Evolutionary conservation across 2,797 vertebrate species (phyloP).

Genomic region (Mastacembelus armatus): DNA sequence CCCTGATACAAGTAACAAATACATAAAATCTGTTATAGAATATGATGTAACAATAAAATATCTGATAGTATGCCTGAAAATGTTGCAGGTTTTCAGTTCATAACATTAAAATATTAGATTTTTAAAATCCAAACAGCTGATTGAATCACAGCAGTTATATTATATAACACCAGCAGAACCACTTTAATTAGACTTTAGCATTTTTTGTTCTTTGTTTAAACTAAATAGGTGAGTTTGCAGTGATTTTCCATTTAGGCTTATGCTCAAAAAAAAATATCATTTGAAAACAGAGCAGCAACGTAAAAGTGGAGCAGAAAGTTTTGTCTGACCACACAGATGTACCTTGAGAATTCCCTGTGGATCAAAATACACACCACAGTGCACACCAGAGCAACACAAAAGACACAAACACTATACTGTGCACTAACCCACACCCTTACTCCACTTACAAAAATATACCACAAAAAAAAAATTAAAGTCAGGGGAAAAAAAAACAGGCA

Average conservation of each 20-base stretch:
- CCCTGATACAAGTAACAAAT: background rate
- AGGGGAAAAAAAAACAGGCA: conserved; percentile 16
- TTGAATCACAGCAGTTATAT: background rate
- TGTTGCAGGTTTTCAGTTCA: background rate
- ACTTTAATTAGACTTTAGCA: background rate
- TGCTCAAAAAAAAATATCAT: conserved; percentile 23
- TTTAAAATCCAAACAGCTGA: background rate
- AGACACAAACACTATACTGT: conserved; percentile 38
- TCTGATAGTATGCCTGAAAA: background rate
- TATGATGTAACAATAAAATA: background rate
- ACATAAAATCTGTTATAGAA: background rate
- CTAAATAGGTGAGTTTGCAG: background rate
- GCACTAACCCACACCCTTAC: conserved; percentile 34
- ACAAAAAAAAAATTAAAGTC: conserved; percentile 34
- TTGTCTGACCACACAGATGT: conserved; percentile 71
- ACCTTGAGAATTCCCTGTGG: conserved; percentile 70
- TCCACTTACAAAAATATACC: conserved; percentile 42
- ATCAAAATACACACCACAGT: conserved; percentile 73
- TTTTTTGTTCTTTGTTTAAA: background rate
- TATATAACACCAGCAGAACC: background rate
- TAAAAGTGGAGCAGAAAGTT: conserved; percentile 66
- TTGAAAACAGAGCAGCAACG: conserved; percentile 28
- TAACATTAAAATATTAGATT: background rate
- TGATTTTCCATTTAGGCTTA: conserved; percentile 15
- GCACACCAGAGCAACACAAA: conserved; percentile 58